Conservation (phyloP, 2,888 invertebrate species). For the Nomada ruficornis region DNA sequence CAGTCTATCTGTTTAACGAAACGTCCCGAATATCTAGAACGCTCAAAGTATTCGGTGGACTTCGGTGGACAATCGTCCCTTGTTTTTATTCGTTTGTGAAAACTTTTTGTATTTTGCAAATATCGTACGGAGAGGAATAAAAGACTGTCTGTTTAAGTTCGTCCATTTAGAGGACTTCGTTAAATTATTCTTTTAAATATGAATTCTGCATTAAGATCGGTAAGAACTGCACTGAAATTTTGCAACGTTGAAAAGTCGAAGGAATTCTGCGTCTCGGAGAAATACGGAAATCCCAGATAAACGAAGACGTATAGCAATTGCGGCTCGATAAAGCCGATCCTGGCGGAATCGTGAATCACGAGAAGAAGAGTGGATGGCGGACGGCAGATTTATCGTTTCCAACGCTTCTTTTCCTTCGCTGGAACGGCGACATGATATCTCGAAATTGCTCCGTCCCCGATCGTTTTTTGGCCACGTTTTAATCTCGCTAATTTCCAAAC, state of each 20-base stretch:
- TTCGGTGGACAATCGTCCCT: slow-evolving; percentile 11
- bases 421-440: slow-evolving; percentile 71
- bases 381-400: slow-evolving; percentile 70
- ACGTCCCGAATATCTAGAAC: slow-evolving; percentile 2
- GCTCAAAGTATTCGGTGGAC: slow-evolving; percentile 19
- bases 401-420: slow-evolving; percentile 49
- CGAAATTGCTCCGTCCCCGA: slow-evolving; percentile 63
- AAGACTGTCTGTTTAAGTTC: too few species aligned
- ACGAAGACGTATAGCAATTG: slow-evolving; percentile 68
- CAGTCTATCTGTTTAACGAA: background rate
- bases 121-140: too few species aligned
- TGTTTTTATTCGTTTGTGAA: too few species aligned
- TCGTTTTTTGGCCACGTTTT: background rate
- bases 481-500: background rate
- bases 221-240: background rate
- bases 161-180: too few species aligned
- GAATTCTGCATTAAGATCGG: background rate
- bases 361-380: slow-evolving; percentile 17
- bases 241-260: background rate
- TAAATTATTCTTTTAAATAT: too few species aligned
- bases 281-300: slow-evolving; percentile 4
- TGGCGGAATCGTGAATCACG: slow-evolving; percentile 36
- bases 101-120: too few species aligned
- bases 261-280: background rate
- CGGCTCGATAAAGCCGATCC: slow-evolving; percentile 62